Percentiles rank a stretch among this genome's conserved stretches.
Evolutionary conservation across 2,888 invertebrate species (phyloP).

Genomic region (Altica lythri): DNA sequence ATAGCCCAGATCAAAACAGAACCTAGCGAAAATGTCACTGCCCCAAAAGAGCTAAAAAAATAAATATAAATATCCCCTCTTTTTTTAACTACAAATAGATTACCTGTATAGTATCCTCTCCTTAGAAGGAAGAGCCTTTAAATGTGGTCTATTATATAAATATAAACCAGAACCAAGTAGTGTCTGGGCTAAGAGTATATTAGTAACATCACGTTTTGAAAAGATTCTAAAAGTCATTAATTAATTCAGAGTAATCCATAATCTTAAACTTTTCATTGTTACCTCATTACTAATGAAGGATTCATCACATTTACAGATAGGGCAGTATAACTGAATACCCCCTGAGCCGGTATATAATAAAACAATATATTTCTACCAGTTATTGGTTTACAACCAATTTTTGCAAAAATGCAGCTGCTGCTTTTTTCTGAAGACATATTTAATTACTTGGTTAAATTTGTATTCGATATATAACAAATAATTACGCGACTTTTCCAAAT

Average conservation of each 20-base stretch:
- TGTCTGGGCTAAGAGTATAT: constrained; percentile 78
- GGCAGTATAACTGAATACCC: constrained; percentile 76
- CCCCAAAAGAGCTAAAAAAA: constrained; percentile 65
- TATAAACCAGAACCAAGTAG: constrained; percentile 83
- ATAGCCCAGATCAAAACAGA: constrained; percentile 90
- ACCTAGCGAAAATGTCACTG: constrained; percentile 85
- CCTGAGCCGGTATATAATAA: constrained; percentile 78
- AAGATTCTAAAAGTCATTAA: constrained; percentile 64
- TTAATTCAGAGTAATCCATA: not conserved
- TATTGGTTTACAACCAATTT: constrained; percentile 66
- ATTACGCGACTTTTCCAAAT: constrained; percentile 1
- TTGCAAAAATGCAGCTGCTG: constrained; percentile 49
- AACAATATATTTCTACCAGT: constrained; percentile 72
- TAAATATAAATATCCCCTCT: not conserved
- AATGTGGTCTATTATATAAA: constrained; percentile 79
- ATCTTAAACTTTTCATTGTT: constrained; percentile 33
- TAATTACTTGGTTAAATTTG: not conserved
- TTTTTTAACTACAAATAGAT: too few relatives aligned
- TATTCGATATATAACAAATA: not conserved
- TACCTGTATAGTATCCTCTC: constrained; percentile 72
- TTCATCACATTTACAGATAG: constrained; percentile 85
- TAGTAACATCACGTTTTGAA: constrained; percentile 77
- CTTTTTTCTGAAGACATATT: constrained; percentile 46
- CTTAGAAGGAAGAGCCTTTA: constrained; percentile 67
- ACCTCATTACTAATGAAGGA: constrained; percentile 76